Evolutionary conservation across 2,888 invertebrate genomes (phyloP).

Genomic region (Drosophila buzzatii): DNA sequence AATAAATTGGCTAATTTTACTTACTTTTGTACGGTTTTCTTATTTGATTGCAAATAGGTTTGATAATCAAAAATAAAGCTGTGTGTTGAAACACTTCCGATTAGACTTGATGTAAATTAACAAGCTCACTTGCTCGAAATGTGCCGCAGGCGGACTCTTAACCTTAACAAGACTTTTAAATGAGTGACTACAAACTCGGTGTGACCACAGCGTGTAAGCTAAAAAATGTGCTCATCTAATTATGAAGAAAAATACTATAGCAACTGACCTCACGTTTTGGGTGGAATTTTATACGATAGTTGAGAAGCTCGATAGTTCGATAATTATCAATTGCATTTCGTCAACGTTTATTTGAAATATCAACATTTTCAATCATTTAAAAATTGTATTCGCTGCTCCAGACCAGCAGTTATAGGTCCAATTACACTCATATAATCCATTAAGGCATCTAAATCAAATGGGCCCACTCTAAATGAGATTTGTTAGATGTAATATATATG

Average conservation of each 20-base stretch:
- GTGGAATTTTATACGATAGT: neutral
- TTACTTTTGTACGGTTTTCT: slow-evolving; percentile 39
- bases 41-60: slow-evolving; percentile 30
- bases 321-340: neutral
- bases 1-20: slow-evolving; percentile 18
- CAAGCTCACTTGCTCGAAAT: slow-evolving; percentile 64
- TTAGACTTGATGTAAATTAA: slow-evolving; percentile 65
- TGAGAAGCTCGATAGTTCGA: slow-evolving; percentile 12
- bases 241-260: slow-evolving; percentile 14
- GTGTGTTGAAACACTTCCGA: slow-evolving; percentile 38
- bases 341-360: slow-evolving; percentile 2
- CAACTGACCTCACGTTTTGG: neutral
- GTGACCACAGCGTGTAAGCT: slow-evolving; percentile 19
- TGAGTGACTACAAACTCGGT: slow-evolving; percentile 31
- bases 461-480: slow-evolving; percentile 64
- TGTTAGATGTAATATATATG: neutral
- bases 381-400: slow-evolving; percentile 72
- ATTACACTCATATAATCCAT: slow-evolving; percentile 65
- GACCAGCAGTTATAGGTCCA: slow-evolving; percentile 61
- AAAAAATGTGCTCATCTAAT: neutral
- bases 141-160: slow-evolving; percentile 62
- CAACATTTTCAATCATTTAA: neutral
- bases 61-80: slow-evolving; percentile 23
- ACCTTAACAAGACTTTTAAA: slow-evolving; percentile 58
- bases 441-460: slow-evolving; percentile 77